A percentile compares a stretch with the other conserved stretches of the same genome.
These are phyloP conservation scores for Neotragus moschatus DNA, from an alignment of 2,113 vertebrate genomes.

Conservation along the genomic window DNA sequence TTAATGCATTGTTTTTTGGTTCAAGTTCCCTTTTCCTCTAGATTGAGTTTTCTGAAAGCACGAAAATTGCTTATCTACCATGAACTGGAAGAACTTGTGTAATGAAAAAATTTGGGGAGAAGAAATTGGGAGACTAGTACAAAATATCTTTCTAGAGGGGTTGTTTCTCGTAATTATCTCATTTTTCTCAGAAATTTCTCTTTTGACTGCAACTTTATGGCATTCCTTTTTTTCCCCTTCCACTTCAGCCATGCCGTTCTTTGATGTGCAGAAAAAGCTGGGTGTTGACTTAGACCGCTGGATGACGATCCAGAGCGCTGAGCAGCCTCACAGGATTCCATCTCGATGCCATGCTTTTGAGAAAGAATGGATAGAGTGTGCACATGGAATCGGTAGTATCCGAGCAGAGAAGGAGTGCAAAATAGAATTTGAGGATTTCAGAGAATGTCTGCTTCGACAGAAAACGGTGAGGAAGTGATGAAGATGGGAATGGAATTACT, in stretches of 20 bases:
- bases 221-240: neutral
- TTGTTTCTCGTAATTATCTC: neutral
- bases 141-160: neutral
- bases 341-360: conserved; percentile 90
- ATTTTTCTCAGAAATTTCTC: conserved; percentile 7
- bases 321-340: conserved; percentile 80
- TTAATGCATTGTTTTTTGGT: neutral
- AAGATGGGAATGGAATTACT: neutral
- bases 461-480: conserved; percentile 83
- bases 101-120: conserved; percentile 6
- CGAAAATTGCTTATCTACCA: neutral
- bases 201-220: neutral
- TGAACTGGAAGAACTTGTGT: neutral
- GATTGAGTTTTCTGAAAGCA: neutral
- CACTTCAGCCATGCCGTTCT: conserved; percentile 88
- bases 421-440: conserved; percentile 90
- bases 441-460: conserved; percentile 87
- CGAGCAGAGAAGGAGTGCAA: conserved; percentile 89
- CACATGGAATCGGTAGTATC: conserved; percentile 86
- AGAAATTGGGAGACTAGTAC: neutral
- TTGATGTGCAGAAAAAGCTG: conserved; percentile 85
- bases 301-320: conserved; percentile 82
- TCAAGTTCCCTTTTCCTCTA: neutral
- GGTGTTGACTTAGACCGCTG: conserved; percentile 87
- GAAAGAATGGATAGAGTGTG: conserved; percentile 94